Conservation (phyloP, 1,140 invertebrate species). For the Drosophila erecta region DNA sequence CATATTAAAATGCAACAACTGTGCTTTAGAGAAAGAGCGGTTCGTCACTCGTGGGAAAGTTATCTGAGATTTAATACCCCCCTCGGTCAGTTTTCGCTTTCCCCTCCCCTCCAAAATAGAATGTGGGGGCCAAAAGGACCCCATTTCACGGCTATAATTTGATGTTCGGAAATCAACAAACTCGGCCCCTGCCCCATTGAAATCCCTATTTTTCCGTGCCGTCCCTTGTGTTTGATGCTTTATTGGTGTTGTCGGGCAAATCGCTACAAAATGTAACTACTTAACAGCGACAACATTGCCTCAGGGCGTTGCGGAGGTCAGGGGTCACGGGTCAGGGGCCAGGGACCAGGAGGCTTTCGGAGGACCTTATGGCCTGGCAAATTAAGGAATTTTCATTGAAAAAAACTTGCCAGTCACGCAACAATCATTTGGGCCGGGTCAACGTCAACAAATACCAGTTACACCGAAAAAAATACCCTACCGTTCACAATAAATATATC, state of each 20-base stretch:
- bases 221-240: constrained; percentile 3
- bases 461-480: background rate
- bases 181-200: background rate
- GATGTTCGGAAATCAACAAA: constrained; percentile 37
- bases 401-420: constrained; percentile 75
- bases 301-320: background rate
- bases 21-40: no score
- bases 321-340: background rate
- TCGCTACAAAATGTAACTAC: constrained; percentile 81
- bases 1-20: no score
- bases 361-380: constrained; percentile 63
- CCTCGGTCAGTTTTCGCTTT: no score
- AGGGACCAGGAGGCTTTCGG: background rate
- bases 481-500: no score
- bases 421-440: constrained; percentile 70
- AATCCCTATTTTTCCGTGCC: background rate
- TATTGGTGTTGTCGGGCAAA: constrained; percentile 69
- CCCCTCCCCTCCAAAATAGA: no score
- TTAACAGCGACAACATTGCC: constrained; percentile 76
- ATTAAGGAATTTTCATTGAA: constrained; percentile 79
- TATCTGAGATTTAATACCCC: no score
- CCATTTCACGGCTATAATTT: constrained; percentile 27
- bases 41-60: no score
- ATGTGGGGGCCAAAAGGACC: no score
- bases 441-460: constrained; percentile 10